Percentiles rank a stretch among this genome's conserved stretches.
Conservation (phyloP, 2,888 invertebrate species). For the Geophilus truncorum region DNA sequence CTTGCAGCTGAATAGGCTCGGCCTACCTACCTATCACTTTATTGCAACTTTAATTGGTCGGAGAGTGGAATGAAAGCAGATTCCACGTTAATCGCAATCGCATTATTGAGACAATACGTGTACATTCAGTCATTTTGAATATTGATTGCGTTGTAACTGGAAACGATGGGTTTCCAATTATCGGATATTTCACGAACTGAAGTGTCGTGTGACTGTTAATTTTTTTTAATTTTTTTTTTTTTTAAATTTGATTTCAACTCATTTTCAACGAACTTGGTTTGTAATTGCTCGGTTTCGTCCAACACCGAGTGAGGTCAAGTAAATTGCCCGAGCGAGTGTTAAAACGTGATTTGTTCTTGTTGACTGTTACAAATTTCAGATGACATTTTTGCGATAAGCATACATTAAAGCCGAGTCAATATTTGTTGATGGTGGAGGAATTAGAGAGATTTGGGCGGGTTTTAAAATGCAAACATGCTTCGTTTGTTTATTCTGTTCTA, state of each 20-base stretch:
- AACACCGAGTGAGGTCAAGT: background rate
- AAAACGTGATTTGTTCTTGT: slow-evolving; percentile 12
- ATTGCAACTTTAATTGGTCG: slow-evolving; percentile 6
- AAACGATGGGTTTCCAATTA: background rate
- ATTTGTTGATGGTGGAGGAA: background rate
- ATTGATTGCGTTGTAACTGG: background rate
- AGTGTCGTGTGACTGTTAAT: background rate
- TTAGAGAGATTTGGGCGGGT: background rate
- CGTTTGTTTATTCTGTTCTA: background rate
- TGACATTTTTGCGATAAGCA: slow-evolving; percentile 7
- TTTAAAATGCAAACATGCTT: background rate
- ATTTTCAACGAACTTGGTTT: background rate
- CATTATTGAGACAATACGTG: background rate
- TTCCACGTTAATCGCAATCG: background rate
- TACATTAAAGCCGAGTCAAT: slow-evolving; percentile 1
- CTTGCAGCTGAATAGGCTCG: background rate
- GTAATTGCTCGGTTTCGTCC: slow-evolving; percentile 3
- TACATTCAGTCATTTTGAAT: background rate
- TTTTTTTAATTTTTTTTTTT: background rate
- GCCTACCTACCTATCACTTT: slow-evolving; percentile 1
- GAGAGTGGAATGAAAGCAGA: background rate
- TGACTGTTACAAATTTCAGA: slow-evolving; percentile 14
- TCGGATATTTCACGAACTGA: background rate
- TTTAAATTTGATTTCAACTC: background rate
- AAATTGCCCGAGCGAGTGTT: background rate